phyloP scores from a whole-genome alignment of 2,797 vertebrate genomes.

The Chrosomus eos region DNA sequence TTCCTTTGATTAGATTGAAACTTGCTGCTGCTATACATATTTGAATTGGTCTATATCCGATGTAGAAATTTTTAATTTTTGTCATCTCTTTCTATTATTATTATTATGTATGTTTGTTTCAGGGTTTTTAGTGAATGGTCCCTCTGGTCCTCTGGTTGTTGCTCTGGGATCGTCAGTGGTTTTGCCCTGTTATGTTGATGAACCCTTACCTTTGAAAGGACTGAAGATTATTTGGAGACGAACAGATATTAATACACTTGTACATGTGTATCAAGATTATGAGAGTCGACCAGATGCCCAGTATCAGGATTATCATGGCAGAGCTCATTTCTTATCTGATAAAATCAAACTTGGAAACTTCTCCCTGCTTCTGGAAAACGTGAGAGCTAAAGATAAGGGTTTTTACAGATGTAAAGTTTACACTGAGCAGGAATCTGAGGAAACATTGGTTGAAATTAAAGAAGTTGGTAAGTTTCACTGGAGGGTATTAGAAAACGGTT shows the following conservation, averaged over 20 bases:
- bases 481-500: no score
- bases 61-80: no score
- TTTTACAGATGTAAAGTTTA: constrained; percentile 34
- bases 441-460: constrained; percentile 10
- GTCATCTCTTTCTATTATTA: no score
- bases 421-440: background rate
- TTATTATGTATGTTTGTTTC: no score
- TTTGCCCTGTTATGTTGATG: background rate
- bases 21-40: no score
- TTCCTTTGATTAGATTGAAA: no score
- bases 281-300: constrained; percentile 33
- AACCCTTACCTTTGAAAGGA: background rate
- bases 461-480: background rate
- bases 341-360: constrained; percentile 25
- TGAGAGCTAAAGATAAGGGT: constrained; percentile 39
- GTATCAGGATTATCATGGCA: background rate
- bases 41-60: no score
- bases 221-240: constrained; percentile 33
- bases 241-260: background rate
- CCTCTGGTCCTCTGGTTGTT: background rate
- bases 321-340: constrained; percentile 34
- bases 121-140: background rate
- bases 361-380: constrained; percentile 24
- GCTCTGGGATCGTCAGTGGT: background rate
- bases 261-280: constrained; percentile 26